Base-by-base conservation (phyloP, 2,797 vertebrate species). In the Scarus forsteni region DNA sequence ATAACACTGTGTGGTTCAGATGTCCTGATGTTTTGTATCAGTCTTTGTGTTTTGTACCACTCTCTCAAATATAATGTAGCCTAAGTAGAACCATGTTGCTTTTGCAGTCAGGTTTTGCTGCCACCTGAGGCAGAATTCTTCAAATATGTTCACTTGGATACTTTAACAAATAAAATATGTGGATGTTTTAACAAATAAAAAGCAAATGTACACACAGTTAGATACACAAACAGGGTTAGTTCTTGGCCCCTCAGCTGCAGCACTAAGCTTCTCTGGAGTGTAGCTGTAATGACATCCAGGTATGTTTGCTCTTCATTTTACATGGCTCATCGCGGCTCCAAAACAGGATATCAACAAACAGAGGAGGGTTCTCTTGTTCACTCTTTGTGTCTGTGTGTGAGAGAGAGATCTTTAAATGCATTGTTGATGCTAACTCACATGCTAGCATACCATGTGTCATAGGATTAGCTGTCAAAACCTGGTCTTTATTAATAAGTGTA, bases 291-390 rank as follows among this genome's bases (percentile, higher is more conserved):
- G 92, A 93, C 90, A 92, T 89, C 86, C 92, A 94, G 91, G 91
- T 90, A 92, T 92, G 91, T 94, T 93, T 95, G 89, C 83, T 90
- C 88, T 92, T 92, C 88, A 90, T 92, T 93, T 90, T 88, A 88
- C 85, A 93, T 55, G 84, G 89, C 88, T 93, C 91, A 93, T 92
- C 75, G 57, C 85, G 86, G 84, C 85, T 85, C 81, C 60, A 80
- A 84, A 51, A 84, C 85, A 83, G 79, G 77, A 60, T 48, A 71
- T 83, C 65, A 73, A 48, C 58, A 43, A 60, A 12, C 42, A 60
- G 13, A 27, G 62, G 42, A 39, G 27, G 63, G 42, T 54, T 60
- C 60, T n/a, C 7, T 50, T 27, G 27, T 13, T 60, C 1, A 57
- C 50, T 59, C 55, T 45, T 2, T 40, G 54, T 52, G 44, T 64